A percentile compares a stretch with the other conserved stretches of the same genome.
Conservation (phyloP, 2,113 vertebrate species). For the Tachysurus fulvidraco region DNA sequence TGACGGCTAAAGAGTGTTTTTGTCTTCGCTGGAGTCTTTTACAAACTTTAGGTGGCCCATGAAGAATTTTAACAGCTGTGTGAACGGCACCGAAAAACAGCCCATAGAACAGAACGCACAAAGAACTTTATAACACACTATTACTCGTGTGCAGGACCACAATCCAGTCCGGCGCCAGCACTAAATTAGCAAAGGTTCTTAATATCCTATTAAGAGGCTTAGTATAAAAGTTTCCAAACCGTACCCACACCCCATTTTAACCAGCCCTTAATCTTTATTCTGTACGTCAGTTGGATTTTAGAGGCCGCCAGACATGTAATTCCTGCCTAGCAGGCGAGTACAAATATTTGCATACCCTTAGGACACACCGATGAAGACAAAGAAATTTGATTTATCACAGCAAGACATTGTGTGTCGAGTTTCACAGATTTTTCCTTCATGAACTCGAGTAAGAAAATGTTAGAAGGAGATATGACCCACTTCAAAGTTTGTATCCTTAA, state of each 20-base stretch:
- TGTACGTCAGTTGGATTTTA: background rate
- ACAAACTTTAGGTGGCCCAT: background rate
- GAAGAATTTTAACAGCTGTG: conserved; percentile 8
- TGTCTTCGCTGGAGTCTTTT: background rate
- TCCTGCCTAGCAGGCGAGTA: background rate
- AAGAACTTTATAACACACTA: background rate
- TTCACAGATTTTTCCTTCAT: conserved; percentile 6
- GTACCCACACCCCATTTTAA: background rate
- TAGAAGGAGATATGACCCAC: background rate
- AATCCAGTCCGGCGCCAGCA: background rate
- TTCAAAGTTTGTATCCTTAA: background rate
- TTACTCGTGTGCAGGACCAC: background rate
- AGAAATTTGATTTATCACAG: background rate
- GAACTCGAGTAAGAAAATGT: background rate
- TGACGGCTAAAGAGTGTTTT: background rate
- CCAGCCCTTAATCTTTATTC: background rate
- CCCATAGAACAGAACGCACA: background rate
- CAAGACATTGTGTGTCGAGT: background rate
- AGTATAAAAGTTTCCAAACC: background rate
- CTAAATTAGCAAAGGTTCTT: background rate
- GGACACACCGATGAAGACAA: background rate
- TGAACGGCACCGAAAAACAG: background rate
- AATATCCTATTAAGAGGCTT: background rate
- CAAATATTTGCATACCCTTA: background rate
- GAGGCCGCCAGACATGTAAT: background rate